phyloP scores from a whole-genome alignment of 1,140 invertebrate species.

The Drosophila orosa region DNA sequence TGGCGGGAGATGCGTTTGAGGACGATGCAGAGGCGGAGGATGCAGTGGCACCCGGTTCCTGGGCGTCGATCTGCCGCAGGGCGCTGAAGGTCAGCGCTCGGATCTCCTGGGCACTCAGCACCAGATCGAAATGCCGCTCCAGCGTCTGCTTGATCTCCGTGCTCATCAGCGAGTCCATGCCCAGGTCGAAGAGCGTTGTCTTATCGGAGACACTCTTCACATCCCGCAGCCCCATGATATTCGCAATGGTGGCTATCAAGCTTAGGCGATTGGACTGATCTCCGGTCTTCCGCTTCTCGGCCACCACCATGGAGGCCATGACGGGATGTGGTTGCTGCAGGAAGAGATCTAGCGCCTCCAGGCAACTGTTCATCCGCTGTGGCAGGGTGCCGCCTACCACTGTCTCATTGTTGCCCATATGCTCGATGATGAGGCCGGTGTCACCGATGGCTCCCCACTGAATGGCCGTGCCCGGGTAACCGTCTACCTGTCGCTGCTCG shows the following conservation, averaged over 20 bases:
- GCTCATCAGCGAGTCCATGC: constrained; percentile 99
- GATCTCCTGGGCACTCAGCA: constrained; percentile 95
- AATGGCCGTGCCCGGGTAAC: constrained; percentile 93
- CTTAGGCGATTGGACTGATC: constrained; percentile 85
- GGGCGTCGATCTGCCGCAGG: constrained; percentile 88
- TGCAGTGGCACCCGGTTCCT: constrained; percentile 30
- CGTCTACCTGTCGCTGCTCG: constrained; percentile 91
- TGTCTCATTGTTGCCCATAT: constrained; percentile 93
- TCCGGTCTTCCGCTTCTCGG: constrained; percentile 87
- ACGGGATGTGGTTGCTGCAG: constrained; percentile 94
- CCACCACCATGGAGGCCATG: constrained; percentile 92
- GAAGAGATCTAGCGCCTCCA: constrained; percentile 93
- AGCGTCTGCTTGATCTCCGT: constrained; percentile 98
- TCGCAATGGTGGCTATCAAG: constrained; percentile 90
- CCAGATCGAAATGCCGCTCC: constrained; percentile 95
- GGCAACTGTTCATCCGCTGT: constrained; percentile 95
- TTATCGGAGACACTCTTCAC: constrained; percentile 89
- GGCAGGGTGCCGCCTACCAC: constrained; percentile 96
- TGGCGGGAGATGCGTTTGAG: not conserved
- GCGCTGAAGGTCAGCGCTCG: constrained; percentile 91
- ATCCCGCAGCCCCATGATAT: constrained; percentile 94
- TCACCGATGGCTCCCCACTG: constrained; percentile 99
- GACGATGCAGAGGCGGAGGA: constrained; percentile 29
- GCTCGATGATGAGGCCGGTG: constrained; percentile 95
- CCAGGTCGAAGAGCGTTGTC: constrained; percentile 94